Conservation (phyloP, 2,113 vertebrate species). For the Protobothrops mucrosquamatus region DNA sequence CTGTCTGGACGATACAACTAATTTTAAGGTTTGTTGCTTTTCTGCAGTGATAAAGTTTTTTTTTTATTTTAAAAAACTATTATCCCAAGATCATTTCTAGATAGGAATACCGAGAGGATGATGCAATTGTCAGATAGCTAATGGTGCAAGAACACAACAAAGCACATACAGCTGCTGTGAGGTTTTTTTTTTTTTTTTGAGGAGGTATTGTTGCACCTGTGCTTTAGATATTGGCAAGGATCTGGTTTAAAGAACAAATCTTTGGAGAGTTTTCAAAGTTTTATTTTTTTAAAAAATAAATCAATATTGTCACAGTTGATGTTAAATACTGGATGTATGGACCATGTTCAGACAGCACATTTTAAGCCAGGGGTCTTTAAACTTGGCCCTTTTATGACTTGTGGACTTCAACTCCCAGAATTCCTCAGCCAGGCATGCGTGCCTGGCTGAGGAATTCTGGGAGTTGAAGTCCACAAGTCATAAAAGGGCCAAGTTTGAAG, state of each 20-base stretch:
- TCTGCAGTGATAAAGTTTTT: background rate
- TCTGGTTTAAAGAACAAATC: background rate
- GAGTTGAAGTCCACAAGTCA: too few species aligned
- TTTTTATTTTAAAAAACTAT: background rate
- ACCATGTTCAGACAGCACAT: too few species aligned
- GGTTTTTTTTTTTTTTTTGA: background rate
- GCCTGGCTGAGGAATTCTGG: too few species aligned
- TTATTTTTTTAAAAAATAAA: accelerated
- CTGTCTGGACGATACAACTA: background rate
- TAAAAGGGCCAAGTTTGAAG: too few species aligned
- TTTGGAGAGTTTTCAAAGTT: background rate
- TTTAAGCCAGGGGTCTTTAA: too few species aligned
- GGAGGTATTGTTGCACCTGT: background rate
- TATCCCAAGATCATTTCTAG: background rate
- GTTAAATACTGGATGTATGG: background rate
- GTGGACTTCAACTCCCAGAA: too few species aligned
- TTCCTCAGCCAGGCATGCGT: too few species aligned
- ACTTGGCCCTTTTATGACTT: too few species aligned
- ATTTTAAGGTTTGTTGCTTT: background rate
- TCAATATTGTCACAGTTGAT: background rate
- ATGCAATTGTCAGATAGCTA: background rate
- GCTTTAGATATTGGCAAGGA: background rate
- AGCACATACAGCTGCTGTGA: background rate
- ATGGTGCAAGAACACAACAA: background rate
- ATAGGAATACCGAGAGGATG: background rate